phyloP scores from a whole-genome alignment of 2,113 vertebrate genomes.

The Nesoenas mayeri region DNA sequence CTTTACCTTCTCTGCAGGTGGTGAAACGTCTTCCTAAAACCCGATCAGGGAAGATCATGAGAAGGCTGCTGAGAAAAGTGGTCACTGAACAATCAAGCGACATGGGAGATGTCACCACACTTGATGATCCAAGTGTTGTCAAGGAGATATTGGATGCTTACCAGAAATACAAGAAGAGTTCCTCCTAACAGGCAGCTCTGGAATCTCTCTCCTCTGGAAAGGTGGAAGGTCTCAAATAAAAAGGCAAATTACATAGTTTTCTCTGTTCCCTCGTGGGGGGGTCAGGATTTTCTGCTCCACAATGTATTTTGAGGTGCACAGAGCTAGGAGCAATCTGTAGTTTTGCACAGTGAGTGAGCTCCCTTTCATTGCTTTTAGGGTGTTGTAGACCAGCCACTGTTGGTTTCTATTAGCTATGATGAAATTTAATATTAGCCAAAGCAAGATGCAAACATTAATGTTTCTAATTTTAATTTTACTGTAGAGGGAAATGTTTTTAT shows the following conservation, averaged over 20 bases:
- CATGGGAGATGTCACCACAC: conserved; percentile 86
- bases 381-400: not conserved
- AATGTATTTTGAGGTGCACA: not conserved
- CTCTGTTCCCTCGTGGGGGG: not conserved
- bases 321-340: not conserved
- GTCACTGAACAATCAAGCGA: conserved; percentile 64
- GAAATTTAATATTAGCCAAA: not conserved
- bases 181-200: not conserved
- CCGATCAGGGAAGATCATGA: conserved; percentile 92
- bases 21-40: conserved; percentile 93
- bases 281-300: not conserved
- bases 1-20: conserved; percentile 71
- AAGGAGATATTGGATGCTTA: conserved; percentile 81
- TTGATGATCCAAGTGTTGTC: conserved; percentile 87
- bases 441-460: not conserved
- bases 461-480: not conserved
- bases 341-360: not conserved
- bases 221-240: not conserved
- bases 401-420: not conserved
- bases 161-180: conserved; percentile 64
- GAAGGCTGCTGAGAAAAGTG: conserved; percentile 86
- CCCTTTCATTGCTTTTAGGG: not conserved
- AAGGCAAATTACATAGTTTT: not conserved
- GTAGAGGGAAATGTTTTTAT: not conserved
- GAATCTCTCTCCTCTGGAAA: not conserved